Base-by-base conservation (phyloP, 1,140 invertebrate species). In the Bombus polaris region DNA sequence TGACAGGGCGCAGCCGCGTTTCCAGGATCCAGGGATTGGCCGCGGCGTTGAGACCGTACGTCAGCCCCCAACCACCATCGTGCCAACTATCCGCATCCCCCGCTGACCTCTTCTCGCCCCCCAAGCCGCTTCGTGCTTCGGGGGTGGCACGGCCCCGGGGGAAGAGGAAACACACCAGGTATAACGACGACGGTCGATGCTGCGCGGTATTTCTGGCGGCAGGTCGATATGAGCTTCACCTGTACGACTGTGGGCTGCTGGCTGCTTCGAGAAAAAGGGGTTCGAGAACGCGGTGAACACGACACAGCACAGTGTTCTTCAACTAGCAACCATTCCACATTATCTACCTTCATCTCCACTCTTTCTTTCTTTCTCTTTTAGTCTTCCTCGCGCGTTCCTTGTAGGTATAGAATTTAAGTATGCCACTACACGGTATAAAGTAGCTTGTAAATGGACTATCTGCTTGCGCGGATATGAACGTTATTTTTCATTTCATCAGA, bases 121-220 rank as follows among this genome's bases (percentile, higher is more conserved):
- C 70, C 44, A 10, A 22, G 39, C 70, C 39, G 28, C 18, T 57
- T 62, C 65, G 37, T 42, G 80, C 42, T 53, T 62, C 32, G 81
- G 72, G 83, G 89, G 87, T 73, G 82, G 39, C 44, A 57, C 32
- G 70, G 39, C 59, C 88, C 71, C 37, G 39, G 82, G 83, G 74
- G 32, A 32, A 18, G 32, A 15, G n/a, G n/a, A 9, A 15, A 32
- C 89, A 90, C 89, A 90, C 92, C 94, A 94, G 93, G 94, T 94
- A 94, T 90, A 93, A 92, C 92, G 73, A 82, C 88, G 77, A 82
- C 93, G 95, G 95, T 95, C 95, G 95, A 95, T 95, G 94, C 92
- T 95, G 94, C 95, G 89, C 93, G 93, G 94, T 95, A 95, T 95
- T 95, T 95, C 94, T 94, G 92, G 93, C 94, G 90, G 91, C 93